These are phyloP conservation scores for Cremastobaeus sp. DNA, from an alignment of 2,888 invertebrate genomes.

Conservation along the genomic window DNA sequence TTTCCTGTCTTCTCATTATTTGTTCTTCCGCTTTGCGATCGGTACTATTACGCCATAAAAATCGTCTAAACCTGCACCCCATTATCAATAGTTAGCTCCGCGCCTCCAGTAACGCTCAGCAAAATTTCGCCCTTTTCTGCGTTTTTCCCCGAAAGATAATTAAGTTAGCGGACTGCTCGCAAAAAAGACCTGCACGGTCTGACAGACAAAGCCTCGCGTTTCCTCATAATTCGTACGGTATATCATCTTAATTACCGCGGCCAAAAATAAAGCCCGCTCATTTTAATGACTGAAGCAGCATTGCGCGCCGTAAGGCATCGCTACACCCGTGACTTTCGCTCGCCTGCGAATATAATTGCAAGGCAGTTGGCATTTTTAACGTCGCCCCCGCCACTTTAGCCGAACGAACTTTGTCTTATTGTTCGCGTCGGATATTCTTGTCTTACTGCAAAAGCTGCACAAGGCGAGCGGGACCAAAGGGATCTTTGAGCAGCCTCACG, in stretches of 20 bases:
- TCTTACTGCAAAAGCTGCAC: conserved; percentile 64
- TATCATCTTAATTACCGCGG: conserved; percentile 54
- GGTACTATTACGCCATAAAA: no score
- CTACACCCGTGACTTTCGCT: conserved; percentile 63
- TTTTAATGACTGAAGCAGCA: conserved; percentile 42
- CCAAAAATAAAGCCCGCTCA: conserved; percentile 53
- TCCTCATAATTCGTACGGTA: conserved; percentile 53
- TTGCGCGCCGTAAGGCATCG: conserved; percentile 63
- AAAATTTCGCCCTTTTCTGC: no score
- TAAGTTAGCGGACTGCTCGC: no score
- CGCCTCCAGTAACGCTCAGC: no score
- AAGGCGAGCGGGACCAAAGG: conserved; percentile 37
- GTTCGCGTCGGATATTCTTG: conserved; percentile 73
- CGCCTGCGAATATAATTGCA: conserved; percentile 73
- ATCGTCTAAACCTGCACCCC: no score
- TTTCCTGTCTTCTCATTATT: no score
- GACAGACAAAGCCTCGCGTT: no score
- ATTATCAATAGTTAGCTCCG: no score
- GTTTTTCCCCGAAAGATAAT: no score
- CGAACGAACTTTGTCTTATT: conserved; percentile 73
- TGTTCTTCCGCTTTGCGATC: no score
- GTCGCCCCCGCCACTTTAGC: conserved; percentile 73
- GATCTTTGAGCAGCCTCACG: conserved; percentile 66
- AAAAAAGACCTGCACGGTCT: no score
- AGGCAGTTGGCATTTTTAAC: conserved; percentile 73